These are phyloP conservation scores for Lissocephala sabroskyi DNA, from an alignment of 2,888 invertebrate genomes.

Conservation along the genomic window DNA sequence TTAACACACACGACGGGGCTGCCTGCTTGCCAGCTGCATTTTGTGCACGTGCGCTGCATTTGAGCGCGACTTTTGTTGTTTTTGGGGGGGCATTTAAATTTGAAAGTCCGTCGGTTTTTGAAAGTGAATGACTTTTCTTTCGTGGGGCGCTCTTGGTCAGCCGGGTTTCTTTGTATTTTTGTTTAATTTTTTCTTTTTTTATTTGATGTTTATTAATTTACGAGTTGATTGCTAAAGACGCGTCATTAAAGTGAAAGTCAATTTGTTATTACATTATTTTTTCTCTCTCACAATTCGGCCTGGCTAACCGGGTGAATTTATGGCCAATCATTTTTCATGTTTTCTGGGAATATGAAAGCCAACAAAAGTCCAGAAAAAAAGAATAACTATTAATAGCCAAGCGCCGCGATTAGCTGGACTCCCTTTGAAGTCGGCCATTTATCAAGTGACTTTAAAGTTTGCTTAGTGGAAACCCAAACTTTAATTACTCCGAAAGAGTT, in stretches of 20 bases:
- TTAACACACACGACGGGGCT: background rate
- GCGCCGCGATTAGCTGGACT: slow-evolving; percentile 6
- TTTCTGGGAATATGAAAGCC: background rate
- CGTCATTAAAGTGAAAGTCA: slow-evolving; percentile 56
- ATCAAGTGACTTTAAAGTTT: slow-evolving; percentile 2
- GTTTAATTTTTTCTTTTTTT: slow-evolving; percentile 8
- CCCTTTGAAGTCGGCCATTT: background rate
- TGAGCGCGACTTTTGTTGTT: slow-evolving; percentile 14
- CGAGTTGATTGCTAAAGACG: slow-evolving; percentile 45
- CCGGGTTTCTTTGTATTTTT: slow-evolving; percentile 16
- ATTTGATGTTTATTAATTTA: slow-evolving; percentile 45
- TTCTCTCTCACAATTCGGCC: slow-evolving; percentile 16
- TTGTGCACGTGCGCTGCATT: slow-evolving; percentile 28
- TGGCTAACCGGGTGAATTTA: slow-evolving; percentile 29
- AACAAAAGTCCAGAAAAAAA: background rate
- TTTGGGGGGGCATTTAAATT: slow-evolving; percentile 31
- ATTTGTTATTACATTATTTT: slow-evolving; percentile 29
- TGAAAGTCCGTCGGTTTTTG: slow-evolving; percentile 35
- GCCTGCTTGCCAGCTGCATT: slow-evolving; percentile 10
- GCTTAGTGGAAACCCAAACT: slow-evolving; percentile 26
- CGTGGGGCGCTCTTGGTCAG: slow-evolving; percentile 1
- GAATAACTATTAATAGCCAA: slow-evolving; percentile 5
- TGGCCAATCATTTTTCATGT: slow-evolving; percentile 42
- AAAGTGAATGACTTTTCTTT: background rate
- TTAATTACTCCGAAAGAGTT: slow-evolving; percentile 51